Evolutionary conservation across 2,113 vertebrate genomes (phyloP), one percentile per base, ranked within the genome.

Genomic region (Pteropus alecto): DNA sequence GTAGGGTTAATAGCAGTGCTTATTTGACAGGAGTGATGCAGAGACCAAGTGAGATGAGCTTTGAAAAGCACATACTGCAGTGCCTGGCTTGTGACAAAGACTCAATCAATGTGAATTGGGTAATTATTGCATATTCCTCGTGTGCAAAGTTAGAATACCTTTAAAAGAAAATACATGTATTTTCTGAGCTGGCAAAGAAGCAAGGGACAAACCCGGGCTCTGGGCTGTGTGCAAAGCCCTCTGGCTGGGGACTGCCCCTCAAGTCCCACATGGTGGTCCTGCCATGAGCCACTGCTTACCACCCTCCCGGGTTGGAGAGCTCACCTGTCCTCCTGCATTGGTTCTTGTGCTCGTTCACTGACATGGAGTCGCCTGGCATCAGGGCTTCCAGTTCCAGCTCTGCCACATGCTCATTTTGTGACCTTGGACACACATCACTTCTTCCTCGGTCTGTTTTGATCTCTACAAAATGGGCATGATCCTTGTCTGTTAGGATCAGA

Each of bases 241-340:
- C 19, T 14, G 14, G 26, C 46, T 19, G 22, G 48, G 60, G 54
- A 18, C 54, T 24, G 48, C 2, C 48, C 48, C 48, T 51, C 18
- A 3, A 2, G 0, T 48, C 33, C 61, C 35, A 10, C 5, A 0
- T 0, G 2, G 48, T 3, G 6, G 58, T 54, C 51, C 82, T 10
- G 24, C 15, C 11, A 0, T 2, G 12, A 81, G 41, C 61, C 33
- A 0, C 13, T 21, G 54, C 65, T 18, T 14, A 0, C 48, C 24
- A 4, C 21, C 38, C 21, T 21, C 46, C 38, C 0, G 0, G 30
- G 11, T 28, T 87, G n/a, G n/a, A 43, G 18, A 9, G 63, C 6
- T 1, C 28, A 18, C 54, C 46, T n/a, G 2, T 22, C 3, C 67
- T 19, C 74, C 15, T 1, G 19, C 22, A 7, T 3, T 1, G 38